A percentile compares a stretch with the other conserved stretches of the same genome.
These are phyloP conservation scores for Scolopax mira DNA, from an alignment of 2,113 vertebrate species.

Conservation along the genomic window DNA sequence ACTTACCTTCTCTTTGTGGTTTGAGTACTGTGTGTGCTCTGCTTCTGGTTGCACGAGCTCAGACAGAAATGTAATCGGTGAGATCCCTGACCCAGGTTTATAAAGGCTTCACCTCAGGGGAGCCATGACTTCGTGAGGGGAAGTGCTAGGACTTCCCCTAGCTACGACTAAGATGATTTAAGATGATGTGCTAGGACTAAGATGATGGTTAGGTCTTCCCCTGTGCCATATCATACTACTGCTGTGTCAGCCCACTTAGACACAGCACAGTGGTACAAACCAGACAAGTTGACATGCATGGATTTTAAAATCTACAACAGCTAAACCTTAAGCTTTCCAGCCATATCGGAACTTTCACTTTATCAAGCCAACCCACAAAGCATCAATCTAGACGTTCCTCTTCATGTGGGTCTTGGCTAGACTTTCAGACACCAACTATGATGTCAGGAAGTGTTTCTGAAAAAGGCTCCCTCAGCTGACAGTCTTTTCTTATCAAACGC, in stretches of 20 bases:
- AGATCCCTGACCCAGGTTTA: neutral
- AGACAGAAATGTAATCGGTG: neutral
- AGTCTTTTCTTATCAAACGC: neutral
- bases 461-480: neutral
- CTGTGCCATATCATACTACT: neutral
- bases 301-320: neutral
- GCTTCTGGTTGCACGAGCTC: neutral
- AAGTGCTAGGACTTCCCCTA: neutral
- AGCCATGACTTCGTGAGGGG: rapidly evolving
- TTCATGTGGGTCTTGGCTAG: neutral
- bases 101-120: neutral
- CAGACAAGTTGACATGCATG: neutral
- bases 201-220: neutral
- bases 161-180: too few species aligned
- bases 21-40: neutral
- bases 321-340: neutral
- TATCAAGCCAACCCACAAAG: neutral
- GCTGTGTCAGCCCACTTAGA: neutral
- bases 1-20: neutral
- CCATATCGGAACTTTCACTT: neutral
- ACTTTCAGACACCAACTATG: neutral
- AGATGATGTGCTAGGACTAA: neutral
- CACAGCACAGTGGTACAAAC: neutral
- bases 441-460: neutral
- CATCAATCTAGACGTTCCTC: neutral